phyloP scores from a whole-genome alignment of 2,888 invertebrate genomes.

The Tinea trinotella region DNA sequence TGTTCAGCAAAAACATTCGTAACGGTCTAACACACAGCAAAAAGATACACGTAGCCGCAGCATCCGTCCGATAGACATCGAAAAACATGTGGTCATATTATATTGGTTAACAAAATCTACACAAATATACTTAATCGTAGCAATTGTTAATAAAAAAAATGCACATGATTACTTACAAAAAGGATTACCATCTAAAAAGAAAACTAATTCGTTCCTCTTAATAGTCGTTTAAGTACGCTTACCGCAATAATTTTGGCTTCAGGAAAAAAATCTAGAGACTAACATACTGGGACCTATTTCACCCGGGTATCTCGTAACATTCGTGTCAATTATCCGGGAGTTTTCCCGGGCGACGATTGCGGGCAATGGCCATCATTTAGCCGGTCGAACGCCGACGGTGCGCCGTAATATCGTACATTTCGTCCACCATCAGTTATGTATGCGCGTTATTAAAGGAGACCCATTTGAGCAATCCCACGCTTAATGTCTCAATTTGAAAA shows the following conservation, averaged over 20 bases:
- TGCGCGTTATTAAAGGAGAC: slow-evolving; percentile 57
- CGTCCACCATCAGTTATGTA: slow-evolving; percentile 51
- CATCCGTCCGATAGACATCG: slow-evolving; percentile 4
- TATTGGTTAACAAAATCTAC: background rate
- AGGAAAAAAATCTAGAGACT: slow-evolving; percentile 4
- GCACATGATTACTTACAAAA: background rate
- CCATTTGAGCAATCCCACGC: slow-evolving; percentile 48
- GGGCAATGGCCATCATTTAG: slow-evolving; percentile 55
- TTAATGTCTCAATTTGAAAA: slow-evolving; percentile 66
- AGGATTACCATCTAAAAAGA: background rate
- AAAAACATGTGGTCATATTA: background rate
- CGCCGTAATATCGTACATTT: slow-evolving; percentile 35
- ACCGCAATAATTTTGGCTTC: slow-evolving; percentile 12
- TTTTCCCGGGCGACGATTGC: slow-evolving; percentile 56
- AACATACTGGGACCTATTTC: slow-evolving; percentile 12
- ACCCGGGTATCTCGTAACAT: slow-evolving; percentile 43
- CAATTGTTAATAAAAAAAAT: background rate
- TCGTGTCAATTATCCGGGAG: slow-evolving; percentile 61
- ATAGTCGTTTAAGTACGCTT: slow-evolving; percentile 13
- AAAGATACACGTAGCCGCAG: background rate
- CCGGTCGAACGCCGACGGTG: slow-evolving; percentile 31
- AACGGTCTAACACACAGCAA: slow-evolving; percentile 30
- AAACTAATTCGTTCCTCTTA: slow-evolving; percentile 11
- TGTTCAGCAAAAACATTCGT: slow-evolving; percentile 46
- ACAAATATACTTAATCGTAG: too few species aligned